Conservation (phyloP, 1,140 invertebrate genomes). For the Camponotus floridanus region DNA sequence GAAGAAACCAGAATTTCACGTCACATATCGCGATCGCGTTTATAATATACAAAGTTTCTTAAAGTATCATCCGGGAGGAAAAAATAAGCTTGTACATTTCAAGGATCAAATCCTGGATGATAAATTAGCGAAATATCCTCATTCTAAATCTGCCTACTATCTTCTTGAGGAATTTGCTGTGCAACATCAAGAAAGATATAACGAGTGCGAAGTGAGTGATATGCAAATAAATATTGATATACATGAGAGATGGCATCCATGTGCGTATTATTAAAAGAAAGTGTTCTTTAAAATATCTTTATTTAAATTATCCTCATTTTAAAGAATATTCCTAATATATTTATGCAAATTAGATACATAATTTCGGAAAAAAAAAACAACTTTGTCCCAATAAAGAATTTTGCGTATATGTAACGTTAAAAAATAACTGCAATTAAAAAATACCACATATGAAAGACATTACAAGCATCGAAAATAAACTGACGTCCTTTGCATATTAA, state of each 20-base stretch:
- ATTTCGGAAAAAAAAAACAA: neutral
- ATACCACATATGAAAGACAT: neutral
- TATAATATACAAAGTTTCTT: conserved; percentile 88
- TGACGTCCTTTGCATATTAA: neutral
- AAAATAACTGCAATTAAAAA: neutral
- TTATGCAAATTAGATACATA: too few species aligned
- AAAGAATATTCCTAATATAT: too few species aligned
- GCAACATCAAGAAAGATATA: conserved; percentile 74
- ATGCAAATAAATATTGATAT: neutral
- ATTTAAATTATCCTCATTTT: too few species aligned
- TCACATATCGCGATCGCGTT: conserved; percentile 85
- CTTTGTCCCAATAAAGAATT: neutral
- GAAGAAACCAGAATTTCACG: conserved; percentile 77
- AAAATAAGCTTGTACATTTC: conserved; percentile 86
- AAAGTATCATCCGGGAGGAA: conserved; percentile 89
- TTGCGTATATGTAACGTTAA: too few species aligned
- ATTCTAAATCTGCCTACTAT: conserved; percentile 88
- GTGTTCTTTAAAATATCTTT: neutral
- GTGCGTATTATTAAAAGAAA: neutral
- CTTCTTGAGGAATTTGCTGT: conserved; percentile 87
- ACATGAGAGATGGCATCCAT: neutral
- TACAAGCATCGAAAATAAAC: neutral
- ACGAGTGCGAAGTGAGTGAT: conserved; percentile 85
- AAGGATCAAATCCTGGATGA: conserved; percentile 86
- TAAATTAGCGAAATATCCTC: conserved; percentile 86